A percentile compares a stretch with the other conserved stretches of the same genome.
These are phyloP conservation scores for Poeciliopsis infans DNA, from an alignment of 2,797 vertebrate species.

Conservation along the genomic window DNA sequence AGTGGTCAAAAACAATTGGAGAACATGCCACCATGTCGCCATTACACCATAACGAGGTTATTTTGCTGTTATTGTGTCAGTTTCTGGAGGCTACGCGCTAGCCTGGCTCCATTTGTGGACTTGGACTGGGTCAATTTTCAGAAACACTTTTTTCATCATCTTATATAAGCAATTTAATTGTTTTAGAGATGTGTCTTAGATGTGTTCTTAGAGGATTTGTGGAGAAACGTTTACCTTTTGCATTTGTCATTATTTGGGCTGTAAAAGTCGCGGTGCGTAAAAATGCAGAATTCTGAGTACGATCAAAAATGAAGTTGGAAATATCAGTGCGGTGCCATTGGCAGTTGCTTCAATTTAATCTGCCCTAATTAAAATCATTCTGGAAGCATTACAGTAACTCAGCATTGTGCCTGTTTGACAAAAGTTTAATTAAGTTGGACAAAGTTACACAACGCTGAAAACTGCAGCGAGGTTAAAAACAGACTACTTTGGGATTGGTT, in stretches of 20 bases:
- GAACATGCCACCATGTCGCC: conserved; percentile 40
- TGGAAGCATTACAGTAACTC: background rate
- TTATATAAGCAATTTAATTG: conserved; percentile 3
- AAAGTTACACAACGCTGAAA: background rate
- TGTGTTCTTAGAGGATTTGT: background rate
- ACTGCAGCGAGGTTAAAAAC: background rate
- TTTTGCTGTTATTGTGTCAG: conserved; percentile 42
- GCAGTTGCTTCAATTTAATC: background rate
- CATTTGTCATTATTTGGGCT: background rate
- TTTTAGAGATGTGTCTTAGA: background rate
- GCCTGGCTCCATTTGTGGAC: conserved; percentile 41
- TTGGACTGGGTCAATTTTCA: conserved; percentile 36
- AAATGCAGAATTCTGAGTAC: background rate
- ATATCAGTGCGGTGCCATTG: background rate
- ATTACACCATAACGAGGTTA: conserved; percentile 54
- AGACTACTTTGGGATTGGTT: background rate
- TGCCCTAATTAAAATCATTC: background rate
- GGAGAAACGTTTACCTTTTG: background rate
- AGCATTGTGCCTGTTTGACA: background rate
- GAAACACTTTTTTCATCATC: conserved; percentile 3
- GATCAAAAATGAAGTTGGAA: background rate
- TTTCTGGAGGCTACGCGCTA: conserved; percentile 54
- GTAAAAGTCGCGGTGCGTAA: background rate
- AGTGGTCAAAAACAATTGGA: conserved; percentile 7
- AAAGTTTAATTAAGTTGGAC: background rate